These are phyloP conservation scores for Holacanthella duospinosa DNA, from an alignment of 2,888 invertebrate species.

Conservation along the genomic window DNA sequence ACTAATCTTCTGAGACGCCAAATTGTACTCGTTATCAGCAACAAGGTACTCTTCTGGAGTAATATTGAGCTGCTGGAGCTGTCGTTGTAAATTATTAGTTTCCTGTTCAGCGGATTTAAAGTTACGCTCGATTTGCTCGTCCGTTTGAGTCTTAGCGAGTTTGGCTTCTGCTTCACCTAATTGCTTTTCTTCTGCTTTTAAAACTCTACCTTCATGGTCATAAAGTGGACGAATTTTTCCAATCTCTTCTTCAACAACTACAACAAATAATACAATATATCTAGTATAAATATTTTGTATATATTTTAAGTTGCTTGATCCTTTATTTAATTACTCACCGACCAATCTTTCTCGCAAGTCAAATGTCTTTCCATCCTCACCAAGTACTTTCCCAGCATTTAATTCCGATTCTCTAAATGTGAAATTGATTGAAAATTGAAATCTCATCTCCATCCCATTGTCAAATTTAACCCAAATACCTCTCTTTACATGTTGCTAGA, in stretches of 20 bases:
- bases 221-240: slow-evolving; percentile 23
- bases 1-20: slow-evolving; percentile 10
- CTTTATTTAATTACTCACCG: not conserved
- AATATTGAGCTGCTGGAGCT: slow-evolving; percentile 14
- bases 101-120: slow-evolving; percentile 17
- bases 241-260: slow-evolving; percentile 20
- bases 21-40: slow-evolving; percentile 17
- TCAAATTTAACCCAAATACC: slow-evolving; percentile 15
- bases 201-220: slow-evolving; percentile 16
- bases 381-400: slow-evolving; percentile 13
- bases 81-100: slow-evolving; percentile 12
- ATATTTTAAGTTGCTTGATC: no score
- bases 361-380: slow-evolving; percentile 15
- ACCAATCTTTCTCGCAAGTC: slow-evolving; percentile 15
- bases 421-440: not conserved
- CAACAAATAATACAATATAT: no score
- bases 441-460: not conserved
- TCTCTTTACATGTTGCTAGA: slow-evolving; percentile 21
- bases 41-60: slow-evolving; percentile 22
- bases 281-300: slow-evolving; percentile 10
- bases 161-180: slow-evolving; percentile 14
- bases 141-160: slow-evolving; percentile 22
- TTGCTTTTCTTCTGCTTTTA: not conserved
- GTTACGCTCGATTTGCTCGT: slow-evolving; percentile 25
- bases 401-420: slow-evolving; percentile 10